Evolutionary conservation across 2,888 invertebrate genomes (phyloP).

Genomic region (Lycophotia porphyrea): DNA sequence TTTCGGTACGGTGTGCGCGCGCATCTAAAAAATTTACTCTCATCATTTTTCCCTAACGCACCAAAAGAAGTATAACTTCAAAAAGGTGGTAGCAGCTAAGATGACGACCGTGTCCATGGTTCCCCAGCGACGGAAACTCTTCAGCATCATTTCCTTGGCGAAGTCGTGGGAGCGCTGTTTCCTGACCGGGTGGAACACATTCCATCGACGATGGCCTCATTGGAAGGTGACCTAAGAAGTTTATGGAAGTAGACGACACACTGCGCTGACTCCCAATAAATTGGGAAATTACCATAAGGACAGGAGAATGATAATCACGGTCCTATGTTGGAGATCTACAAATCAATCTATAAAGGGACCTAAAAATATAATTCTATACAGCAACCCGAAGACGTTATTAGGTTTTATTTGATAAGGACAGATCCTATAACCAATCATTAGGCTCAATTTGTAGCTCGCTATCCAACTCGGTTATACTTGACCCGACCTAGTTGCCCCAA

Average conservation of each 20-base stretch:
- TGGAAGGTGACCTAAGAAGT: no score
- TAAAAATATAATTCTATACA: conserved; percentile 1
- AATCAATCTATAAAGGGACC: not conserved
- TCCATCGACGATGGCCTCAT: no score
- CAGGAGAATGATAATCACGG: not conserved
- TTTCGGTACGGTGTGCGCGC: no score
- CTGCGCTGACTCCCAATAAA: not conserved
- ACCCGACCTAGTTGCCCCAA: conserved; percentile 25
- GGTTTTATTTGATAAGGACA: conserved; percentile 30
- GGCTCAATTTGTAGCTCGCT: conserved; percentile 1
- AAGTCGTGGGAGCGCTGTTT: no score
- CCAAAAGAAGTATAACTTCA: no score
- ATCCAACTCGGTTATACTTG: not conserved
- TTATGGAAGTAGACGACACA: not conserved
- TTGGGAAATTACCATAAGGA: not conserved
- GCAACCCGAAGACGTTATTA: conserved; percentile 23
- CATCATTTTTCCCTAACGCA: no score
- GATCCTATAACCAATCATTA: conserved; percentile 37
- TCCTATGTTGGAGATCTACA: not conserved
- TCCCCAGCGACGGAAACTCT: no score
- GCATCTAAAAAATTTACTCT: no score
- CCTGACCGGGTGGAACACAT: no score
- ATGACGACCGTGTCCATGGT: no score
- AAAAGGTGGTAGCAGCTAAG: no score
- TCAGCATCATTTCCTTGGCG: no score